Conservation (phyloP, 2,888 invertebrate species). For the Balanococcus diminutus region DNA sequence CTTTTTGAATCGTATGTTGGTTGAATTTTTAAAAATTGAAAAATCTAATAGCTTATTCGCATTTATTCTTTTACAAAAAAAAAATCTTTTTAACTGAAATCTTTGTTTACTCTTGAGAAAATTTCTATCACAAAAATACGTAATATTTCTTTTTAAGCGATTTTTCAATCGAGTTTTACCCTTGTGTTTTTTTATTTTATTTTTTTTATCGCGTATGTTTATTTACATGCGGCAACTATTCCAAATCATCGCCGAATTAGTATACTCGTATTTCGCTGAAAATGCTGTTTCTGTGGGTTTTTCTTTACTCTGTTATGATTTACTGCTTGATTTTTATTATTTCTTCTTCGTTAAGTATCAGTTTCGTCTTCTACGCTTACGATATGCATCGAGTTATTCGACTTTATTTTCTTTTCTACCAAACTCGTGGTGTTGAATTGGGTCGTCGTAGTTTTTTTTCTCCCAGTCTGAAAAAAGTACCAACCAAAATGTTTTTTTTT, state of each 20-base stretch:
- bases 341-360: neutral
- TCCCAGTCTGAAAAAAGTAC: neutral
- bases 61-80: too few relatives aligned
- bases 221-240: neutral
- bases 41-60: too few relatives aligned
- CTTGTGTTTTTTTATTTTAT: neutral
- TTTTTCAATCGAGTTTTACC: neutral
- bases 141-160: neutral
- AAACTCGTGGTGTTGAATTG: neutral
- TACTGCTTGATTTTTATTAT: neutral
- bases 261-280: neutral
- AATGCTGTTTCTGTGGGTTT: neutral
- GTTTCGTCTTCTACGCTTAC: neutral
- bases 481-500: neutral
- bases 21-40: too few relatives aligned
- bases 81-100: too few relatives aligned
- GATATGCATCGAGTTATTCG: neutral
- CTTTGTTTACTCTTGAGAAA: too few relatives aligned
- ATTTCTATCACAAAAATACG: neutral
- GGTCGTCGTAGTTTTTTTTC: neutral
- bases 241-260: neutral
- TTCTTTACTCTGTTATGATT: neutral
- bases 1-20: neutral
- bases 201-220: too few relatives aligned
- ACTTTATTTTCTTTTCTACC: neutral